Percentiles rank a stretch among this genome's conserved stretches.
Evolutionary conservation across 2,888 invertebrate genomes (phyloP).

Genomic region (Parasteatoda lunata): DNA sequence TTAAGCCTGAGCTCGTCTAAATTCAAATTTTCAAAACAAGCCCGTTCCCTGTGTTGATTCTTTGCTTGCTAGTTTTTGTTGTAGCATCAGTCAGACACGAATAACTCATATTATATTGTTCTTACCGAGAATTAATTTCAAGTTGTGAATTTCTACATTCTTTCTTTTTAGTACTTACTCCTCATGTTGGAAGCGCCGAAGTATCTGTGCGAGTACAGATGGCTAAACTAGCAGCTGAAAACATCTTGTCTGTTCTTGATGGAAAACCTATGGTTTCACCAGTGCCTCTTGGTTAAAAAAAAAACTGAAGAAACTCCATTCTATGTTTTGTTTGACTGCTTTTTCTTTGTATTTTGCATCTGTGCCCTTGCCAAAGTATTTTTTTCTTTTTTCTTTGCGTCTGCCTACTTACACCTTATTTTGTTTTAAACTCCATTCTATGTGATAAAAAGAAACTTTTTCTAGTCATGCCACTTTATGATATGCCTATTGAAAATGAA

Average conservation of each 20-base stretch:
- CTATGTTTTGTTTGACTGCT: neutral
- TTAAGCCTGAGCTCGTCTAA: too few species aligned
- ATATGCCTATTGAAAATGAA: too few species aligned
- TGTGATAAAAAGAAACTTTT: conserved; percentile 14
- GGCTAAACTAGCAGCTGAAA: conserved; percentile 63
- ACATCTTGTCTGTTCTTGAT: conserved; percentile 62
- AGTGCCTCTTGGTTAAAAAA: conserved; percentile 48
- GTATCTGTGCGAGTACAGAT: conserved; percentile 49
- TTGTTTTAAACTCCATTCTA: neutral
- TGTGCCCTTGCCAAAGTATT: conserved; percentile 4
- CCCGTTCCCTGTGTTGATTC: neutral
- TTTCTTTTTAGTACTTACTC: conserved; percentile 58
- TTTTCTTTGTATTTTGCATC: neutral
- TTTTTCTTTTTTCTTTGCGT: neutral
- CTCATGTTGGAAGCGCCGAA: conserved; percentile 67
- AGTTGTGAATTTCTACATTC: neutral
- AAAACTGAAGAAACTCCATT: neutral
- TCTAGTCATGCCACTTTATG: conserved; percentile 4
- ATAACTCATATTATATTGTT: too few species aligned
- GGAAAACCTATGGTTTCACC: conserved; percentile 59
- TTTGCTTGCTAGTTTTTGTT: too few species aligned
- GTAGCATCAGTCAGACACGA: too few species aligned
- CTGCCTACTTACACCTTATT: too few species aligned
- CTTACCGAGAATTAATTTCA: too few species aligned
- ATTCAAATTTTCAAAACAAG: neutral